Evolutionary conservation across 1,140 invertebrate genomes (phyloP), one percentile per base, ranked within the genome.

Genomic region (Brachionus rubens): DNA sequence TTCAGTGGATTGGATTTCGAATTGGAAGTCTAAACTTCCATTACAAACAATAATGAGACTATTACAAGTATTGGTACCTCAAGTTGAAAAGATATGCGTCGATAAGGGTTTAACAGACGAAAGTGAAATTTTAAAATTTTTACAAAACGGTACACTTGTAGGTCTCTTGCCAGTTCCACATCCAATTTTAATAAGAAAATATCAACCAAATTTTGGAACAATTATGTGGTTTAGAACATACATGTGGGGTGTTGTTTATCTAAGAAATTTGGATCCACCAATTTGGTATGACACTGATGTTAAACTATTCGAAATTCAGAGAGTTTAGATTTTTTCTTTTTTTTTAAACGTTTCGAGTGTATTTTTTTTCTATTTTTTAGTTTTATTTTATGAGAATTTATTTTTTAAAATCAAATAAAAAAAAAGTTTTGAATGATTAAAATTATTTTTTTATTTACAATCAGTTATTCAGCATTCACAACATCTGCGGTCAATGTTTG

Each of bases 201-300:
- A 99, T 87, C 96, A 98, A 86, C 93, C 96, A 12, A 99, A 99
- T 85, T 89, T 90, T 52, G 96, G 94, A 40, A 99, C 97, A 1
- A 96, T 95, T 10, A 92, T 95, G 80, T 99, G 96, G 96, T 99
- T 99, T 86, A 87, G 95, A 65, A 99, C 95, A 1, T 99, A 98
- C 82, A 94, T 99, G 90, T 99, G 96, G 95, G 96, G 96, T 41
- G 92, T 99, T 24, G 97, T 99, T 79, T 99, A 98, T 86, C 88
- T 99, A 75, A 93, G 94, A 80, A 99, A 99, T 86, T 91, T 96
- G 50, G 95, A 99, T 83, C 96, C 96, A 21, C 95, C 96, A 0
- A 94, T 99, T 80, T 99, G 96, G 96, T 98, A 97, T 84, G 96
- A 98, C 82, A 99, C 96, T 0, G 93, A 97, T 83, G 95, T 99